Evolutionary conservation across 1,140 invertebrate species (phyloP), one percentile per base, ranked within the genome.

Genomic region (Drosophila melanica): DNA sequence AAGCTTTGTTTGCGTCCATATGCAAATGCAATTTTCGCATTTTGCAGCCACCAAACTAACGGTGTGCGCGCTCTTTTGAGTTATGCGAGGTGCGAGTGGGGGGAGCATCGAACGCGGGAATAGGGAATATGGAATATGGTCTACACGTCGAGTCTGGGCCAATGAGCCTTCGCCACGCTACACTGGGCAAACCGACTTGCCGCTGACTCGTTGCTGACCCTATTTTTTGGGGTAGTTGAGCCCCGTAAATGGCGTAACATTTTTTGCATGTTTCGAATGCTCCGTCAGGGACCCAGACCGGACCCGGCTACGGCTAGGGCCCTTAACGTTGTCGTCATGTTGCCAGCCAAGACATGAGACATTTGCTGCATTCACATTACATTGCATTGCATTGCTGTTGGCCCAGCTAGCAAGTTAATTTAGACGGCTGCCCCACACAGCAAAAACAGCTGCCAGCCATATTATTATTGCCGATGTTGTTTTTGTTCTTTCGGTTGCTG

Each of bases 31-130:
- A 89, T 90, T 84, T 87, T 84, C 77, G 79, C 77, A 79, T 75
- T 67, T 68, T 68, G 64, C 68, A 65, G 60, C 55, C 68, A 72
- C 27, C 68, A 66, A 71, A 66, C 84, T 89, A 89, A 89, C 84
- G 84, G 85, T 84, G 84, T 89, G 84, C 84, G 85, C 84, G 84
- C 84, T 89, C 84, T 89, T 89, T 89, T 89, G 84, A 89, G 85
- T 89, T 89, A 89, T 90, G 74, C 77, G 76, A 79, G 50, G 89
- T 90, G 74, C 77, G 76, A 79, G 50, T 57, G 48, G 57, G 44
- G 60, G 23, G 27, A 20, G 47, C 27, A 14, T 37, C 23, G 39
- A 45, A 37, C 41, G 47, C 12, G 37, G 39, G 41, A 35, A 14
- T 18, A n/a, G 41, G 47, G 45, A 27, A 27, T 27, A 27, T 27